Percentiles rank a stretch among this genome's conserved stretches.
These are phyloP conservation scores for Meloidogyne floridensis DNA, from an alignment of 1,140 invertebrate genomes.

Conservation along the genomic window DNA sequence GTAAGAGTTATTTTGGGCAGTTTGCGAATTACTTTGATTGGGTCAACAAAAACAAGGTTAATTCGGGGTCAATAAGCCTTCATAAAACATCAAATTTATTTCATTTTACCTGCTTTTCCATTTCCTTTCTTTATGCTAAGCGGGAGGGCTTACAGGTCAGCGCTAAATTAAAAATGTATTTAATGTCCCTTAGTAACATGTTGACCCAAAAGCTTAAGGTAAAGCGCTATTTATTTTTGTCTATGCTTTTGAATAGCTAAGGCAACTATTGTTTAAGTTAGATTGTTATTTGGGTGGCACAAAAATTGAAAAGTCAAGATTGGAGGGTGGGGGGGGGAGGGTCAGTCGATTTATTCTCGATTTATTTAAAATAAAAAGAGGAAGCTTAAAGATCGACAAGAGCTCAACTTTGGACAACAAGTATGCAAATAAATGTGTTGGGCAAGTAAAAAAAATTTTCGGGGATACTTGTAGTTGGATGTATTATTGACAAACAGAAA, in stretches of 20 bases:
- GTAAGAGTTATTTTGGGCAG: too few relatives aligned
- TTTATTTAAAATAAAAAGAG: not conserved
- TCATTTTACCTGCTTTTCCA: not conserved
- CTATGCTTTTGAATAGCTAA: not conserved
- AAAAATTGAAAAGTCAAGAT: too few relatives aligned
- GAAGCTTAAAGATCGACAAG: not conserved
- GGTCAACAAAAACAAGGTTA: too few relatives aligned
- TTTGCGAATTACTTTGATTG: too few relatives aligned
- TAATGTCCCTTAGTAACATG: not conserved
- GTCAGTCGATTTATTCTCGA: not conserved
- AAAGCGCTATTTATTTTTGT: not conserved
- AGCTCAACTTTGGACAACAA: not conserved
- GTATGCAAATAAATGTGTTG: not conserved
- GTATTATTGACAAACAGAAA: not conserved
- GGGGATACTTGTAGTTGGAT: not conserved
- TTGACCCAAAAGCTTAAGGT: constrained; percentile 1
- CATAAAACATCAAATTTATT: not conserved
- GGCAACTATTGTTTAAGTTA: too few relatives aligned
- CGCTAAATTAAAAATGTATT: not conserved
- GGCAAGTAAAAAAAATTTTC: not conserved
- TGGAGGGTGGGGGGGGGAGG: not conserved
- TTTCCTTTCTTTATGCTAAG: not conserved
- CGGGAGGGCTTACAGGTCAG: not conserved
- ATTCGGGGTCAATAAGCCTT: not conserved
- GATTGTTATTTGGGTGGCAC: too few relatives aligned